Evolutionary conservation across 1,140 invertebrate species (phyloP).

Genomic region (Lepidurus couesii): DNA sequence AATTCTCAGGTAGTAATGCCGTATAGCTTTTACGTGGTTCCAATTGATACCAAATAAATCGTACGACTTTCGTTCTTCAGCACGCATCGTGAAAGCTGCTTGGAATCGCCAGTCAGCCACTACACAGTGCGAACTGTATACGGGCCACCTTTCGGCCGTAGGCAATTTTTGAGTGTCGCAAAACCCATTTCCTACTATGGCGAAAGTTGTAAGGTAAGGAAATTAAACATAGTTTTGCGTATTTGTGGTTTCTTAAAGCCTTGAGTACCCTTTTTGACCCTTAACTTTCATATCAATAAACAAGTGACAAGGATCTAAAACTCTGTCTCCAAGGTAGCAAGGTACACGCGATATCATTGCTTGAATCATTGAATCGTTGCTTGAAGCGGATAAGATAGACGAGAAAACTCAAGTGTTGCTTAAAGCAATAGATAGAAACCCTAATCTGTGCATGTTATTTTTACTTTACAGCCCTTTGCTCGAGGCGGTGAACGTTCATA

Average conservation of each 20-base stretch:
- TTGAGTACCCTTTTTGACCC: too few relatives aligned
- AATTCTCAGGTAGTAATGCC: neutral
- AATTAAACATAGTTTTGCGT: neutral
- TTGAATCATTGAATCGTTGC: neutral
- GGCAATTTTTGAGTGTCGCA: neutral
- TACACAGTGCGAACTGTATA: neutral
- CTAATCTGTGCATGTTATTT: neutral
- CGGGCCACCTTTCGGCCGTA: neutral
- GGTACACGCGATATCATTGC: neutral
- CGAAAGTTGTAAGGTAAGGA: neutral
- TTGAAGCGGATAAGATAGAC: neutral
- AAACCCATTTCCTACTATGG: neutral
- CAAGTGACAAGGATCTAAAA: too few relatives aligned
- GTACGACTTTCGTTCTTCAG: neutral
- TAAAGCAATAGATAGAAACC: neutral
- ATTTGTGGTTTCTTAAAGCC: too few relatives aligned
- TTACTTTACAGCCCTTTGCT: neutral
- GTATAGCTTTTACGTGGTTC: neutral
- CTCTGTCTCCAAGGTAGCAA: neutral
- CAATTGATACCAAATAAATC: neutral
- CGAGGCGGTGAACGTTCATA: neutral
- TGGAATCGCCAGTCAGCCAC: neutral
- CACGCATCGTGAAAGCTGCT: neutral
- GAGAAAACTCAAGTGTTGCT: neutral
- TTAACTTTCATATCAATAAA: too few relatives aligned